A percentile compares a stretch with the other conserved stretches of the same genome.
phyloP scores from a whole-genome alignment of 2,888 invertebrate genomes.

The Euphydryas editha region DNA sequence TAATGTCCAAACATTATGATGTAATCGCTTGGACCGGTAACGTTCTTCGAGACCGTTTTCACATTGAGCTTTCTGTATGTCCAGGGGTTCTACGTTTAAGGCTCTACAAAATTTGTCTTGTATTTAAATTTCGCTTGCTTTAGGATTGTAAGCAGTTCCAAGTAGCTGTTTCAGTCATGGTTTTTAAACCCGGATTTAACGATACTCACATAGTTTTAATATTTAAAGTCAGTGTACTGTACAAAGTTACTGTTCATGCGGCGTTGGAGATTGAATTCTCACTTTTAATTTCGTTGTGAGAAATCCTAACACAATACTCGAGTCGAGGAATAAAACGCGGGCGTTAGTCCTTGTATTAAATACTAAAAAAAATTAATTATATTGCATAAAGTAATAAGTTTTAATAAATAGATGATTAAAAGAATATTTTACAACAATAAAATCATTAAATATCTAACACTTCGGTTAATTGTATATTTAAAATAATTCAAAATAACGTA shows the following conservation, averaged over 20 bases:
- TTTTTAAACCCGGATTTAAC: constrained; percentile 68
- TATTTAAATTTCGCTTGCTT: constrained; percentile 22
- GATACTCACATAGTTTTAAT: constrained; percentile 61
- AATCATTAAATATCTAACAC: neutral
- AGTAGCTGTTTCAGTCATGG: constrained; percentile 52
- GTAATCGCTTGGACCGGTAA: constrained; percentile 58
- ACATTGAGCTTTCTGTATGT: constrained; percentile 3
- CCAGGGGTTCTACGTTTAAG: neutral
- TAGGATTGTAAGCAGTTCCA: constrained; percentile 27
- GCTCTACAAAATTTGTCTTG: constrained; percentile 7
- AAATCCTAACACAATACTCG: constrained; percentile 55
- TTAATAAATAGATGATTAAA: neutral
- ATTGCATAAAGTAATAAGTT: neutral
- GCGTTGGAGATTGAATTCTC: constrained; percentile 67
- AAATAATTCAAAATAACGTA: constrained; percentile 38
- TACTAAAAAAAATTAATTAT: neutral
- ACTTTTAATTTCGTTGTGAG: constrained; percentile 77
- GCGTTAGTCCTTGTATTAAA: constrained; percentile 16
- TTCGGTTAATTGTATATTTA: neutral
- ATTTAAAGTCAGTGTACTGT: constrained; percentile 69
- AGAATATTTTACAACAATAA: neutral
- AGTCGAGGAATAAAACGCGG: constrained; percentile 30
- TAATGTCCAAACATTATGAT: constrained; percentile 71
- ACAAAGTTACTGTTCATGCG: constrained; percentile 68
- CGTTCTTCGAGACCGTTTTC: constrained; percentile 21